phyloP scores from a whole-genome alignment of 2,888 invertebrate species.

The Yponomeuta plumbellus region DNA sequence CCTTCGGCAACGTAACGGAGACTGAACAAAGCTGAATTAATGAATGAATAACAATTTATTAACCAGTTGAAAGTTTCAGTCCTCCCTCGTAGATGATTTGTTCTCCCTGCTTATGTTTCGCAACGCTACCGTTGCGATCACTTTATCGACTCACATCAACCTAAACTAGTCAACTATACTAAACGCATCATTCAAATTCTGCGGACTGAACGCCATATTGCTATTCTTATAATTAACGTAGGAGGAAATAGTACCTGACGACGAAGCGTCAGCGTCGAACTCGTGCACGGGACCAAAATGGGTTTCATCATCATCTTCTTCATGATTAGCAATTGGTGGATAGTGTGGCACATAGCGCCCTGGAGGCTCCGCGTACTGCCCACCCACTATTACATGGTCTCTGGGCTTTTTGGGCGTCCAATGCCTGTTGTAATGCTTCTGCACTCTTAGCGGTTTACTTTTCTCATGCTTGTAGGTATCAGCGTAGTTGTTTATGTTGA shows the following conservation, averaged over 20 bases:
- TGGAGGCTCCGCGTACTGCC: slow-evolving; percentile 65
- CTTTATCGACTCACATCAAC: neutral
- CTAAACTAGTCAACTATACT: slow-evolving; percentile 48
- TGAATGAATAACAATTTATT: too few species aligned
- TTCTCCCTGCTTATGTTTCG: too few species aligned
- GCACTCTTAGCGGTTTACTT: slow-evolving; percentile 19
- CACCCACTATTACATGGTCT: slow-evolving; percentile 43
- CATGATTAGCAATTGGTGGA: slow-evolving; percentile 35
- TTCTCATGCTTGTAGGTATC: slow-evolving; percentile 33
- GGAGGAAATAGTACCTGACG: slow-evolving; percentile 49
- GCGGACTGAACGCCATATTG: slow-evolving; percentile 67
- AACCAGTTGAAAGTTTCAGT: too few species aligned
- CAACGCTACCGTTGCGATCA: neutral
- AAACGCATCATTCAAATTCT: slow-evolving; percentile 68
- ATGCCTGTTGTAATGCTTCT: slow-evolving; percentile 28
- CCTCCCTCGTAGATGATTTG: too few species aligned
- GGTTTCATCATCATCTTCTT: slow-evolving; percentile 33
- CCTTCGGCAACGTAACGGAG: too few species aligned
- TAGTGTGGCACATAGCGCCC: slow-evolving; percentile 45
- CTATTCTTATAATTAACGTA: slow-evolving; percentile 66
- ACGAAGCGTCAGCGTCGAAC: slow-evolving; percentile 36
- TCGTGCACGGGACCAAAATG: slow-evolving; percentile 30
- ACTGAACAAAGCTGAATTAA: too few species aligned
- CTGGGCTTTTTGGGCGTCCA: slow-evolving; percentile 30
- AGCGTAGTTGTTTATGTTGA: slow-evolving; percentile 31